Evolutionary conservation across 1,140 invertebrate genomes (phyloP).

Genomic region (Armadillidium nasatum): DNA sequence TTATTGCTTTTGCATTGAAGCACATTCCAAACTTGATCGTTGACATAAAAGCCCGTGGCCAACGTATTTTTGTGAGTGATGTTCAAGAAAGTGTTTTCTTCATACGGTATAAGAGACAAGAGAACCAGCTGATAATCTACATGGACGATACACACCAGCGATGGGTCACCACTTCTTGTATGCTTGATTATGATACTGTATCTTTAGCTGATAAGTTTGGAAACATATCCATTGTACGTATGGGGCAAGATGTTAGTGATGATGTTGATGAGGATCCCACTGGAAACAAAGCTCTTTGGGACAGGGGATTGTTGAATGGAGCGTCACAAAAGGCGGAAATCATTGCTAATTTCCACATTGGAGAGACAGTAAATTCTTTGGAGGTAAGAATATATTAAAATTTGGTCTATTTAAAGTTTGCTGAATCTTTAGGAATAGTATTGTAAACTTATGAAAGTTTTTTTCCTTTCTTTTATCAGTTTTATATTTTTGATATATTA

Average conservation of each 20-base stretch:
- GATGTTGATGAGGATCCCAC: slow-evolving; percentile 99
- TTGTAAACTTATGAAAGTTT: neutral
- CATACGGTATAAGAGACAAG: slow-evolving; percentile 87
- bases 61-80: slow-evolving; percentile 90
- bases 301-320: slow-evolving; percentile 90
- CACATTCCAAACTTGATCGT: slow-evolving; percentile 94
- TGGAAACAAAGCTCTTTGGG: slow-evolving; percentile 96
- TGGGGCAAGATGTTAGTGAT: slow-evolving; percentile 86
- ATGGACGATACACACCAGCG: slow-evolving; percentile 95
- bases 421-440: neutral
- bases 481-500: neutral
- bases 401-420: neutral
- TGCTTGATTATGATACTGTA: slow-evolving; percentile 96
- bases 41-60: slow-evolving; percentile 86
- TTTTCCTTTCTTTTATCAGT: neutral
- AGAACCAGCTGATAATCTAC: slow-evolving; percentile 97
- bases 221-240: slow-evolving; percentile 84
- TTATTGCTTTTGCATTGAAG: slow-evolving; percentile 50
- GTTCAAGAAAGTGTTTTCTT: slow-evolving; percentile 97
- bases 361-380: slow-evolving; percentile 42
- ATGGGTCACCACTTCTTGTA: slow-evolving; percentile 85
- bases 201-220: slow-evolving; percentile 98
- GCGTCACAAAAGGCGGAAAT: slow-evolving; percentile 96
- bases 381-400: slow-evolving; percentile 30
- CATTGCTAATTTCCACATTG: slow-evolving; percentile 51